A percentile compares a stretch with the other conserved stretches of the same genome.
These are phyloP conservation scores for Burhinus oedicnemus DNA, from an alignment of 2,113 vertebrate species.

Conservation along the genomic window DNA sequence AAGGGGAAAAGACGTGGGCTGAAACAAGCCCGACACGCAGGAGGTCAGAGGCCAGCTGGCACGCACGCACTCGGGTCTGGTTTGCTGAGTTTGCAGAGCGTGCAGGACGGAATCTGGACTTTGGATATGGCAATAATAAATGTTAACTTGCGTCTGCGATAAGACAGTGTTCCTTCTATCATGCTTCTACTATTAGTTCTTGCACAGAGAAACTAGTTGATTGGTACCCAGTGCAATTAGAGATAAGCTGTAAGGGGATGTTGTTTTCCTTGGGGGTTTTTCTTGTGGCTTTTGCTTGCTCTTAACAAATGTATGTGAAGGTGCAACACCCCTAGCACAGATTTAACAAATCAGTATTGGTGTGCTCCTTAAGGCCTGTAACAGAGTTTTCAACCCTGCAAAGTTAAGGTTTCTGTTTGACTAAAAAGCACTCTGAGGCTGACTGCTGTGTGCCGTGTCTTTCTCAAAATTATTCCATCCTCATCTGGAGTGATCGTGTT, in stretches of 20 bases:
- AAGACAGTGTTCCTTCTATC: conserved; percentile 28
- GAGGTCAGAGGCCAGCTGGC: conserved; percentile 44
- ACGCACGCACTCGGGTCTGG: neutral
- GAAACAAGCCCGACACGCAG: neutral
- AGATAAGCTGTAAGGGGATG: neutral
- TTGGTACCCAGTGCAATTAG: neutral
- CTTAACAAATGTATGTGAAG: neutral
- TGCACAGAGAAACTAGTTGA: neutral
- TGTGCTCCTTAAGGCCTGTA: neutral
- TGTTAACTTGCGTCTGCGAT: conserved; percentile 49
- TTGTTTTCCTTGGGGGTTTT: neutral
- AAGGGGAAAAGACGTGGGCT: neutral
- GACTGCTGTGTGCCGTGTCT: neutral
- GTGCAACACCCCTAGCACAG: neutral
- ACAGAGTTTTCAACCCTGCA: neutral
- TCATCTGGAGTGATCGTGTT: neutral
- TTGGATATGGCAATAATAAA: conserved; percentile 43
- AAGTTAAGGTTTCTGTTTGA: neutral
- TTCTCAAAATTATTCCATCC: neutral
- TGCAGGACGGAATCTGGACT: conserved; percentile 43
- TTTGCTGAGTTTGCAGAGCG: conserved; percentile 29
- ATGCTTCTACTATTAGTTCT: neutral
- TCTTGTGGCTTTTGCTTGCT: neutral
- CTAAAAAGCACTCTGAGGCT: neutral
- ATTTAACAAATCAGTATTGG: neutral